Base-by-base conservation (phyloP, 2,797 vertebrate genomes). In the Peromyscus nudipes region DNA sequence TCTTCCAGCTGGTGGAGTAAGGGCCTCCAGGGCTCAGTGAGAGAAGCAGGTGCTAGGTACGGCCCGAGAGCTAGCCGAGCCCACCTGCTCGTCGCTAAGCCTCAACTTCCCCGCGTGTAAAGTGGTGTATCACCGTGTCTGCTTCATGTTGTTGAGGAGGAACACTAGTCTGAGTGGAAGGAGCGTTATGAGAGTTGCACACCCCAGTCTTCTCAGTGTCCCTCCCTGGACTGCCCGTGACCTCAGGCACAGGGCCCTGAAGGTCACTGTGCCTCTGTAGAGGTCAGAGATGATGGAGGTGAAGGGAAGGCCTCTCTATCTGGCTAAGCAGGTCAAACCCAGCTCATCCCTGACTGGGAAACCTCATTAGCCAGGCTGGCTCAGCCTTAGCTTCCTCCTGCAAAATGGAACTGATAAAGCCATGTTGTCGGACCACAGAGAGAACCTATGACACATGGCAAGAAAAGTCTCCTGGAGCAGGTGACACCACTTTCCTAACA, bases 201-300 rank as follows among this genome's bases (percentile, higher is more conserved):
- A 4, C 4, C 65, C 16, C 4, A 17, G 1, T 25, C 1, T 27
- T 29, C 12, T 0, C 65, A 0, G 4, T 2, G 55, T 2, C 14
- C 2, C 6, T 25, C 69, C 69, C 69, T 10, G 46, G n/a, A 12
- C n/a, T 34, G 11, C 92, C n/a, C 3, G 6, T 23, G 7, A 52
- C 60, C 49, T 34, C 40, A 0, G 55, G 1, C 9, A 0, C 0
- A 1, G 62, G 29, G 34, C 21, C 29, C 43, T 1, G 0, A 12
- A 7, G 16, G 29, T 1, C 2, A 0, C 25, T 2, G 19, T 6
- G 67, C 16, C 62, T 19, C 5, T 9, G 25, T 10, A 0, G 6
- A 46, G 76, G 57, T 52, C 57, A 25, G 43, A 34, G 4, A 43
- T 1, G 19, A 19, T 0, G 25, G 23, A 46, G 11, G 2, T 1